Evolutionary conservation across 2,888 invertebrate genomes (phyloP).

Genomic region (Pristionchus fissidentatus): DNA sequence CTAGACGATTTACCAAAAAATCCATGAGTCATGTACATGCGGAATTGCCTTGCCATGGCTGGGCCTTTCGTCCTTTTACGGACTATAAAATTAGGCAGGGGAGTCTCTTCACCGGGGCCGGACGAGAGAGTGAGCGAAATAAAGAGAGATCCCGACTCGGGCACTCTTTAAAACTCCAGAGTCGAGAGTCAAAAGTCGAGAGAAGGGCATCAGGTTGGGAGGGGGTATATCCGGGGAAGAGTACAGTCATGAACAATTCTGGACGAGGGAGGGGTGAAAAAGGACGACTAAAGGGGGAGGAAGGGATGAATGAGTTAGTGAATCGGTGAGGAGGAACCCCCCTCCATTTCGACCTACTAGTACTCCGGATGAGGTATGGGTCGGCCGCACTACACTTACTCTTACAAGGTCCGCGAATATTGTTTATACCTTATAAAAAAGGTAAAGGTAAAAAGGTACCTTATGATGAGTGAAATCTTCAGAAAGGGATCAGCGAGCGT

Average conservation of each 20-base stretch:
- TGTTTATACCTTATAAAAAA: no score
- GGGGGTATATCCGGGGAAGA: no score
- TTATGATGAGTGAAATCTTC: no score
- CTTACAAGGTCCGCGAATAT: neutral
- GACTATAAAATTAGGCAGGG: constrained; percentile 22
- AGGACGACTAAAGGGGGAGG: neutral
- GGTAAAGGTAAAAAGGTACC: no score
- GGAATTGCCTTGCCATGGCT: no score
- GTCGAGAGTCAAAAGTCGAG: no score
- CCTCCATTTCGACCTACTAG: neutral
- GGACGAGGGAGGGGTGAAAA: neutral
- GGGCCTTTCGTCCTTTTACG: neutral
- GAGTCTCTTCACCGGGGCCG: neutral
- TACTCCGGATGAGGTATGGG: neutral
- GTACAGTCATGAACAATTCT: neutral
- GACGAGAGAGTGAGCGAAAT: neutral
- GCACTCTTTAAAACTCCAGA: no score
- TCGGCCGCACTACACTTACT: neutral
- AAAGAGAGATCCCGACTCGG: no score
- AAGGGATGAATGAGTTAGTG: neutral
- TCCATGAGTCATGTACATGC: no score
- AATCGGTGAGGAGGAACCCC: neutral
- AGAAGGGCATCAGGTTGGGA: no score
- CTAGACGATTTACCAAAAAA: no score
- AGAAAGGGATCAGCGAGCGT: no score